Percentiles rank a stretch among this genome's conserved stretches.
Evolutionary conservation across 37 sponge, comb jelly and placozoan genomes (phyloP).

Genomic region (Hormiphora californensis): DNA sequence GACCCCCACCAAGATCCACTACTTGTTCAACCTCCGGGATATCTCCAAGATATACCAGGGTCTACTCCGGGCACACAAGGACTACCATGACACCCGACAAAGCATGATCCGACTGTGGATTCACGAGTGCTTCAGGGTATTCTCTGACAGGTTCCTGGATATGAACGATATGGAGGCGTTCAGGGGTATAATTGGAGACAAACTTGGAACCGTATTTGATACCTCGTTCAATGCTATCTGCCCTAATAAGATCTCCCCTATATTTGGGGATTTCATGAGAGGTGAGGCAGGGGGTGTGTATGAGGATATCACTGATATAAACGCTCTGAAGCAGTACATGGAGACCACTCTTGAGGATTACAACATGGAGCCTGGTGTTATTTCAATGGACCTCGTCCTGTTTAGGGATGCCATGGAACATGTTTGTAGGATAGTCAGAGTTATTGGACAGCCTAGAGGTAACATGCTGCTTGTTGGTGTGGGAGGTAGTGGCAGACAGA

Average conservation of each 20-base stretch:
- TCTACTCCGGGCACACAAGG: conserved; percentile 89
- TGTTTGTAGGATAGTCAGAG: conserved; percentile 87
- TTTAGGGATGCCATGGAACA: conserved; percentile 98
- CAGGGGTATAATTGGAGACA: conserved; percentile 72
- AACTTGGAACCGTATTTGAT: conserved; percentile 85
- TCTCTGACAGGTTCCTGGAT: conserved; percentile 93
- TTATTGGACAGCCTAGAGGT: conserved; percentile 92
- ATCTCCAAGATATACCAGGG: conserved; percentile 98
- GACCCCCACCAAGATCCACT: conserved; percentile 96
- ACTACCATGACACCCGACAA: conserved; percentile 93
- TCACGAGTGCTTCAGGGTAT: conserved; percentile 95
- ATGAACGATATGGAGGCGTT: conserved; percentile 83
- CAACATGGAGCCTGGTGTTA: conserved; percentile 94
- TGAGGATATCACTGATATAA: conserved; percentile 86
- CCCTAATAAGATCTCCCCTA: conserved; percentile 72
- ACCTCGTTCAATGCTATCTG: conserved; percentile 92
- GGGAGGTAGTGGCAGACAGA: conserved; percentile 96
- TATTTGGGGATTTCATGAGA: conserved; percentile 87
- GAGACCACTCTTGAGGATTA: conserved; percentile 94
- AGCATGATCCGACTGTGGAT: conserved; percentile 92
- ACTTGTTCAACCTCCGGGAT: conserved; percentile 95
- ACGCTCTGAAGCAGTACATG: conserved; percentile 79
- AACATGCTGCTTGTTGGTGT: conserved; percentile 96
- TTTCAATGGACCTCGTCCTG: conserved; percentile 91
- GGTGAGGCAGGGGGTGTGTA: conserved; percentile 64